phyloP scores from a whole-genome alignment of 2,113 vertebrate genomes.

The Chionis minor region DNA sequence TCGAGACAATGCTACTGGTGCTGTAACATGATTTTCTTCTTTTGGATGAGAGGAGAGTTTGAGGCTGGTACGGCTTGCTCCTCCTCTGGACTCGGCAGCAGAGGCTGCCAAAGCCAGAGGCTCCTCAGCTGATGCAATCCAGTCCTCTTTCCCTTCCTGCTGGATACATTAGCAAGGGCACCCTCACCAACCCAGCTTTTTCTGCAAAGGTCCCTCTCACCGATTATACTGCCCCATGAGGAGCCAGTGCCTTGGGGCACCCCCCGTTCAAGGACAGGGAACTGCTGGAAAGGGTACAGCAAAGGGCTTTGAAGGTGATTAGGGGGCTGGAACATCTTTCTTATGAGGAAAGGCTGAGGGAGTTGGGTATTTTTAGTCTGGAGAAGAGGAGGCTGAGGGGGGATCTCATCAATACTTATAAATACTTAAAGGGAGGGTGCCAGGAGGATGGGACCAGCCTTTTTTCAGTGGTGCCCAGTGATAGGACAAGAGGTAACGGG shows the following conservation, averaged over 20 bases:
- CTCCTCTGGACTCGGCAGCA: not conserved
- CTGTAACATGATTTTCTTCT: not conserved
- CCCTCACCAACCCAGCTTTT: not conserved
- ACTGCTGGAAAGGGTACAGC: too few species aligned
- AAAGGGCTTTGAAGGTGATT: too few species aligned
- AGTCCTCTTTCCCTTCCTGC: not conserved
- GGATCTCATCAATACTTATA: too few species aligned
- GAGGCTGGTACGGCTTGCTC: not conserved
- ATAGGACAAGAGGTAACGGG: too few species aligned
- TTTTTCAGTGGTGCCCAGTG: too few species aligned
- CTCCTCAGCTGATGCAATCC: not conserved
- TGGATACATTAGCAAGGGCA: not conserved
- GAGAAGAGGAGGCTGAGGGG: too few species aligned
- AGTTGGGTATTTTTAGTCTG: too few species aligned
- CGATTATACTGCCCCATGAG: not conserved
- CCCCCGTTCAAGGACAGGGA: too few species aligned
- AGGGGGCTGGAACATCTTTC: too few species aligned
- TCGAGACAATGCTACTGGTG: not conserved
- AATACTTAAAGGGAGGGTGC: too few species aligned
- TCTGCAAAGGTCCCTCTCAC: not conserved
- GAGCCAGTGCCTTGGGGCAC: not conserved
- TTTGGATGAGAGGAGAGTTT: not conserved
- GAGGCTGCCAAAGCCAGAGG: not conserved
- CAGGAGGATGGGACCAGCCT: too few species aligned
- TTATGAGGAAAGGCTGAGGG: too few species aligned